A percentile compares a stretch with the other conserved stretches of the same genome.
Conservation (phyloP, 2,113 vertebrate genomes). For the Lathamus discolor region DNA sequence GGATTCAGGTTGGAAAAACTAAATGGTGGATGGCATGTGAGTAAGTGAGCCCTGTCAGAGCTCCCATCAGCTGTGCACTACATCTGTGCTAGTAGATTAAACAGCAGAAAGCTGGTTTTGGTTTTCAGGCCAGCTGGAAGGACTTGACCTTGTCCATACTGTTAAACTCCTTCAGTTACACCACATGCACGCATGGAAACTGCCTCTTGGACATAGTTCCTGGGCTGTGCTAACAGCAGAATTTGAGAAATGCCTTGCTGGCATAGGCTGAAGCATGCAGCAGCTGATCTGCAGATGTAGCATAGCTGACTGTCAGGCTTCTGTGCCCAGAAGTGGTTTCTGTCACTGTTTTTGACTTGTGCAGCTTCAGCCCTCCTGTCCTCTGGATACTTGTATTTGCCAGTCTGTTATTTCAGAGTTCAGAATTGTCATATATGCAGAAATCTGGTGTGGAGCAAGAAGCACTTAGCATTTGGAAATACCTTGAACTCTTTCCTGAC, state of each 20-base stretch:
- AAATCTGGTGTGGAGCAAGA: not conserved
- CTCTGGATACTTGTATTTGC: not conserved
- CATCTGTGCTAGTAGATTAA: not conserved
- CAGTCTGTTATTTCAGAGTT: not conserved
- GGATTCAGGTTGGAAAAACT: not conserved
- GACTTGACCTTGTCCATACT: not conserved
- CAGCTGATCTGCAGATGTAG: not conserved
- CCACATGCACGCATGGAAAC: not conserved
- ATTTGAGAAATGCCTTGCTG: not conserved
- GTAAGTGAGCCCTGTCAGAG: not conserved
- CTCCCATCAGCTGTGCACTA: not conserved
- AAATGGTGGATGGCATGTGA: not conserved
- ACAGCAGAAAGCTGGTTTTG: not conserved
- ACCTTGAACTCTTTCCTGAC: not conserved
- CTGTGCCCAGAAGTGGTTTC: not conserved
- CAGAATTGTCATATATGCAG: not conserved
- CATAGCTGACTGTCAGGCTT: rapidly evolving
- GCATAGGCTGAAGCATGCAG: not conserved
- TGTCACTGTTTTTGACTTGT: not conserved
- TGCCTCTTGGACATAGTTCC: not conserved
- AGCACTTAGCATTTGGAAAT: not conserved
- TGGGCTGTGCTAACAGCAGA: not conserved
- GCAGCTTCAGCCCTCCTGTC: not conserved
- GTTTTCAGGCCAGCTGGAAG: constrained; percentile 37
- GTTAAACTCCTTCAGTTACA: not conserved